These are phyloP conservation scores for Leptestheria dahalacensis DNA, from an alignment of 1,140 invertebrate genomes.

Conservation along the genomic window DNA sequence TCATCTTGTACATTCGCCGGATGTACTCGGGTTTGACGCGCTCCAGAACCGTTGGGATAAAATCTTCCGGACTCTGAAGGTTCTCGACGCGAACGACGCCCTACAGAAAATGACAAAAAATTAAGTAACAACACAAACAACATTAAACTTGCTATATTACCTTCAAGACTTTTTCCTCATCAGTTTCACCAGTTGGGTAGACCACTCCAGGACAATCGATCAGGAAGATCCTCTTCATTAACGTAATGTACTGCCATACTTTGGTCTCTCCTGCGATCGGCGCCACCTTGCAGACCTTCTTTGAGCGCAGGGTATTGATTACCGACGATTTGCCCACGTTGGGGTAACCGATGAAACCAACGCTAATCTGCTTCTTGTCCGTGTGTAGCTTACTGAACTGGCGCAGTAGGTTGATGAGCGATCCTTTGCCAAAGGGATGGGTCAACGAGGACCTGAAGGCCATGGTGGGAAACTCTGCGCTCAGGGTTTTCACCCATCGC, in stretches of 20 bases:
- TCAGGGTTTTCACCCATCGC: constrained; percentile 77
- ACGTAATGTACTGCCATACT: constrained; percentile 98
- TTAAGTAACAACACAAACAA: not conserved
- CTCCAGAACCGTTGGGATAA: constrained; percentile 70
- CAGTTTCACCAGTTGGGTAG: constrained; percentile 76
- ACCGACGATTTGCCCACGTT: constrained; percentile 98
- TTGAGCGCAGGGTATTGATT: constrained; percentile 87
- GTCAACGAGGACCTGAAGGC: constrained; percentile 96
- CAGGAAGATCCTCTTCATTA: constrained; percentile 93
- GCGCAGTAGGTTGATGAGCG: constrained; percentile 85
- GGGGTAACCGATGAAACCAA: constrained; percentile 97
- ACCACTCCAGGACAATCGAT: constrained; percentile 99
- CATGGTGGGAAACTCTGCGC: constrained; percentile 88
- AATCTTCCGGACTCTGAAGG: constrained; percentile 86
- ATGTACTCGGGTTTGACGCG: constrained; percentile 83
- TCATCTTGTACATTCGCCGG: constrained; percentile 76
- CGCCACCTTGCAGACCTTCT: constrained; percentile 96
- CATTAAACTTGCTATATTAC: constrained; percentile 22
- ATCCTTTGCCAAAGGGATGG: constrained; percentile 97
- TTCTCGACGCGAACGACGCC: constrained; percentile 90
- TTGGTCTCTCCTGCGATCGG: constrained; percentile 99
- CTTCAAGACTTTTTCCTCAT: constrained; percentile 92
- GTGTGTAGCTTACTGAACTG: constrained; percentile 92
- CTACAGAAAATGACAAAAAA: constrained; percentile 18
- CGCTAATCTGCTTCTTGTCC: constrained; percentile 96